A percentile compares a stretch with the other conserved stretches of the same genome.
phyloP scores from a whole-genome alignment of 2,888 invertebrate species.

The Eledone cirrhosa region DNA sequence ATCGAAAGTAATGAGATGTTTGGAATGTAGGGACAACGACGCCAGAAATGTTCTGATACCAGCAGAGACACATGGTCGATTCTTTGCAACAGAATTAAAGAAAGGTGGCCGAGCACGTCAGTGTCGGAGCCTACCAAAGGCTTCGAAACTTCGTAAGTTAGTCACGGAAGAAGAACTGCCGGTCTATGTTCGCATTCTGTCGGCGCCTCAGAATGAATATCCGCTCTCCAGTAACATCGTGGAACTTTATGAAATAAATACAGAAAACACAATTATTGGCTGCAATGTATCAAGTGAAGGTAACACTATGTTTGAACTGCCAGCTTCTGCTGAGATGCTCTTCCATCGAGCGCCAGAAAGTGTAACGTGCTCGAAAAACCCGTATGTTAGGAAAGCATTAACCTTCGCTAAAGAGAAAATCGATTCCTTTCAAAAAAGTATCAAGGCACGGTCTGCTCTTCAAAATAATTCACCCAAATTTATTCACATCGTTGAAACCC shows the following conservation, averaged over 20 bases:
- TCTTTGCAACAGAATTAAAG: background rate
- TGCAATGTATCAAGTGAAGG: slow-evolving; percentile 42
- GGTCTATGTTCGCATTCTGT: background rate
- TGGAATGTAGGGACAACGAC: background rate
- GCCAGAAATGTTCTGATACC: background rate
- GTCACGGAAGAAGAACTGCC: background rate
- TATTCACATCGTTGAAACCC: slow-evolving; percentile 8
- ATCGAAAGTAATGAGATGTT: slow-evolving; percentile 9
- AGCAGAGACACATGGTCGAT: background rate
- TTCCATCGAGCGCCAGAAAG: slow-evolving; percentile 45
- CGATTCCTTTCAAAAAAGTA: background rate
- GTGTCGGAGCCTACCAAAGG: background rate
- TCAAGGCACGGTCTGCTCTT: background rate
- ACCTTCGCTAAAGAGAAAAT: background rate
- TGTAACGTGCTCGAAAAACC: background rate
- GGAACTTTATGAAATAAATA: slow-evolving; percentile 46
- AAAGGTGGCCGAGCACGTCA: background rate
- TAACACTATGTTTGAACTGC: slow-evolving; percentile 48
- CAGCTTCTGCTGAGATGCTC: slow-evolving; percentile 45
- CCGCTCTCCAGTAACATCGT: slow-evolving; percentile 21
- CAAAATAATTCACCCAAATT: background rate
- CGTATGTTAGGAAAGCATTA: background rate
- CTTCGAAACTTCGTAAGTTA: background rate
- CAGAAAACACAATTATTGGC: slow-evolving; percentile 50
- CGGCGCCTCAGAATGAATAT: background rate